Evolutionary conservation across 2,888 invertebrate species (phyloP), one percentile per base, ranked within the genome.

Genomic region (Sycophila texana): DNA sequence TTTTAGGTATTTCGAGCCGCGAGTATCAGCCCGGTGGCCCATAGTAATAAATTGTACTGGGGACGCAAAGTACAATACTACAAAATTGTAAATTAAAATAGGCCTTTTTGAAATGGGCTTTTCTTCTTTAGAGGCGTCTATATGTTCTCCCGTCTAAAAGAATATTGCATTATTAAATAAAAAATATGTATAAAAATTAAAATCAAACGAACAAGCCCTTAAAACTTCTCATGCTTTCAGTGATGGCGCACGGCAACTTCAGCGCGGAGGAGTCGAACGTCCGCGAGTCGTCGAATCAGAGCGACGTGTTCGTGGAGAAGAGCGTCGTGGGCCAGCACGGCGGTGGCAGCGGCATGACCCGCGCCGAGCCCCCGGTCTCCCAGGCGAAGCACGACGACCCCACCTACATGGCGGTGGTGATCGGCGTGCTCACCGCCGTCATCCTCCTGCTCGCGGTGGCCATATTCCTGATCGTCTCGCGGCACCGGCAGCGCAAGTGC

Each of bases 341-440:
- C 66, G 49, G 26, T n/a, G 18, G n/a, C n/a, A 12, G 22, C 16
- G 70, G 55, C 4, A 79, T 81, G 73, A 85, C 39, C 39, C 39
- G 84, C 72, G 90, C 89, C 71, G 93, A 94, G 82, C 91, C 93
- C 80, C 93, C 94, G n/a, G 93, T 95, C 80, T 92, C 94, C 16
- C 93, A 94, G 13, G 94, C 93, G 0, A 93, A 93, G 78, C 93
- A 94, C 85, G 94, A 95, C 83, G 95, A 95, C 86, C 94, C 95
- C 1, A 91, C 94, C 7, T 94, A 95, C 90, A 93, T 95, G 91
- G 95, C 95, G n/a, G 93, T 95, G 82, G 94, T 95, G 74, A 94
- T 96, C 58, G 95, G 95, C n/a, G 94, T 95, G 5, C 90, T 96
- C 68, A 94, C 94, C 30, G 95, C 95, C 1, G 92, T 96, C 66